Evolutionary conservation across 2,888 invertebrate species (phyloP).

Genomic region (Lithophane semibrunnea): DNA sequence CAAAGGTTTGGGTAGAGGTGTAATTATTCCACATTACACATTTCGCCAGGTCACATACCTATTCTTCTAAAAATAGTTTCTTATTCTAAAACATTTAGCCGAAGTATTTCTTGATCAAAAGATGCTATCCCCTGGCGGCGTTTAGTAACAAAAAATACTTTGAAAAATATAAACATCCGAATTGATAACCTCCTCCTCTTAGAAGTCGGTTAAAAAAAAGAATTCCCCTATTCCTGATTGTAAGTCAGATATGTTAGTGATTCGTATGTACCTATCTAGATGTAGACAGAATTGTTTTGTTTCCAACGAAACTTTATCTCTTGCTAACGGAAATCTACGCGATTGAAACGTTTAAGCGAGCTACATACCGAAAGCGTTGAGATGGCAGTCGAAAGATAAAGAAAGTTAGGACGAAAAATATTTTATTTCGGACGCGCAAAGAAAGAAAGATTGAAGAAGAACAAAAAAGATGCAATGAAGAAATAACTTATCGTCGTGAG

Average conservation of each 20-base stretch:
- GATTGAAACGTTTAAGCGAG: slow-evolving; percentile 32
- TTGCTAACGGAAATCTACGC: slow-evolving; percentile 42
- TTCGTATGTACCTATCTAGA: slow-evolving; percentile 31
- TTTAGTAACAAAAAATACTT: slow-evolving; percentile 18
- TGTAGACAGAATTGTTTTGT: slow-evolving; percentile 46
- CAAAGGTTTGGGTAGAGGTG: too few relatives aligned
- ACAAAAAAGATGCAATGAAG: background rate
- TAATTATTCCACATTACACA: too few relatives aligned
- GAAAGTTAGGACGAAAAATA: too few relatives aligned
- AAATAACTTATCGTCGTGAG: background rate
- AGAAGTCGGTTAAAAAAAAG: background rate
- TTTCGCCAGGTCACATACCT: background rate
- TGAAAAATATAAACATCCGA: background rate
- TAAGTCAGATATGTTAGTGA: slow-evolving; percentile 32
- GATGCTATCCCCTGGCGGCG: background rate
- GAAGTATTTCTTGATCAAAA: background rate
- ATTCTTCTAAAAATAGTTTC: too few relatives aligned
- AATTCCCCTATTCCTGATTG: slow-evolving; percentile 3
- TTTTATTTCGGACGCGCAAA: too few relatives aligned
- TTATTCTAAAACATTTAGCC: background rate
- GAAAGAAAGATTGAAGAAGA: too few relatives aligned
- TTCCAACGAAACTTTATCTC: slow-evolving; percentile 39
- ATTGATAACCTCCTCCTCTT: too few relatives aligned
- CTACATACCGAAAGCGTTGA: background rate
- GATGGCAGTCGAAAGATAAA: background rate